Conservation (phyloP, 2,113 vertebrate species). For the Charadrius vociferus region DNA sequence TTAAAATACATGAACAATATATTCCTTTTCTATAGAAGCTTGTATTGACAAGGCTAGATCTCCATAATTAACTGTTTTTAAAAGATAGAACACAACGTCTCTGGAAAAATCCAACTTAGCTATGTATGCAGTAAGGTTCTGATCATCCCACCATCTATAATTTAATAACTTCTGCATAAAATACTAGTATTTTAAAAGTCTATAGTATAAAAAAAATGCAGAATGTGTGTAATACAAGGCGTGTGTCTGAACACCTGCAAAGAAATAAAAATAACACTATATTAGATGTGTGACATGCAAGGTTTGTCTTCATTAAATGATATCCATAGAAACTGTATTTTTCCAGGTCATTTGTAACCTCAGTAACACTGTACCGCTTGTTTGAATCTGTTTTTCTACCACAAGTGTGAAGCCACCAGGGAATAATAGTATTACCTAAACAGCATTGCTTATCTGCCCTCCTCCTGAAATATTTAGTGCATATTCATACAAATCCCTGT, state of each 20-base stretch:
- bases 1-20: conserved; percentile 6
- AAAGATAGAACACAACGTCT: not conserved
- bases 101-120: conserved; percentile 48
- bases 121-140: not conserved
- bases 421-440: conserved; percentile 38
- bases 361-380: conserved; percentile 42
- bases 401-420: conserved; percentile 56
- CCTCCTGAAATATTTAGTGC: conserved; percentile 20
- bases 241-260: not conserved
- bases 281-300: not conserved
- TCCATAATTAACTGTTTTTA: conserved; percentile 15
- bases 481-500: not conserved
- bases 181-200: not conserved
- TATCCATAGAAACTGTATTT: conserved; percentile 64
- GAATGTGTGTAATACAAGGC: not conserved
- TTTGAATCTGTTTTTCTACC: conserved; percentile 56
- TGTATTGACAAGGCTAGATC: not conserved
- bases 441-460: conserved; percentile 34
- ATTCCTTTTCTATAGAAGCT: conserved; percentile 3
- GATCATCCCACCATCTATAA: not conserved
- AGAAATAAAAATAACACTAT: not conserved
- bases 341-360: conserved; percentile 50
- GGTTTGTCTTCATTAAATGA: conserved; percentile 27
- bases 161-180: conserved; percentile 25
- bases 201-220: not conserved